Evolutionary conservation across 2,113 vertebrate genomes (phyloP).

Genomic region (Myrmecobius fasciatus): DNA sequence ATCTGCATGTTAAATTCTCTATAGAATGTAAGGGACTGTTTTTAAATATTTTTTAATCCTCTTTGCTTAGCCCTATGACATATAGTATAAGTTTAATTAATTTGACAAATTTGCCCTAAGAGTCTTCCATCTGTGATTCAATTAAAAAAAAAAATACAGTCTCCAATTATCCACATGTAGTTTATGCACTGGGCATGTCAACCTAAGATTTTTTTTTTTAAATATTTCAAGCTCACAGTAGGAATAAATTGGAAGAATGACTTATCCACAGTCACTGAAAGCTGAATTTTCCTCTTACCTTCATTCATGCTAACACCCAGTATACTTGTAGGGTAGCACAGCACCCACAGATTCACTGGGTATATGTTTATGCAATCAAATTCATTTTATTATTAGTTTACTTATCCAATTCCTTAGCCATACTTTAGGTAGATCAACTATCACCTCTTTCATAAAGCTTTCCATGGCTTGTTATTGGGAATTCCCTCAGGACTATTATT

Average conservation of each 20-base stretch:
- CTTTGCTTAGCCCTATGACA: too few relatives aligned
- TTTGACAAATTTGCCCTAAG: not conserved
- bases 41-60: too few relatives aligned
- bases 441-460: not conserved
- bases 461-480: not conserved
- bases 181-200: not conserved
- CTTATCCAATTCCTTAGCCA: not conserved
- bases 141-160: not conserved
- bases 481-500: not conserved
- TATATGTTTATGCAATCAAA: not conserved
- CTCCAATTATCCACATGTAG: not conserved
- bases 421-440: not conserved
- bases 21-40: too few relatives aligned
- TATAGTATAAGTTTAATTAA: not conserved
- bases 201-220: not conserved
- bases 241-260: not conserved
- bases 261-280: not conserved
- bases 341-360: not conserved
- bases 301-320: not conserved
- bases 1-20: too few relatives aligned
- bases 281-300: not conserved
- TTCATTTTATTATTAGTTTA: not conserved
- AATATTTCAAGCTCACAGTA: not conserved
- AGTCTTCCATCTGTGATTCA: not conserved
- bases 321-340: not conserved